Base-by-base conservation (phyloP, 2,797 vertebrate genomes). In the Synanceia verrucosa region DNA sequence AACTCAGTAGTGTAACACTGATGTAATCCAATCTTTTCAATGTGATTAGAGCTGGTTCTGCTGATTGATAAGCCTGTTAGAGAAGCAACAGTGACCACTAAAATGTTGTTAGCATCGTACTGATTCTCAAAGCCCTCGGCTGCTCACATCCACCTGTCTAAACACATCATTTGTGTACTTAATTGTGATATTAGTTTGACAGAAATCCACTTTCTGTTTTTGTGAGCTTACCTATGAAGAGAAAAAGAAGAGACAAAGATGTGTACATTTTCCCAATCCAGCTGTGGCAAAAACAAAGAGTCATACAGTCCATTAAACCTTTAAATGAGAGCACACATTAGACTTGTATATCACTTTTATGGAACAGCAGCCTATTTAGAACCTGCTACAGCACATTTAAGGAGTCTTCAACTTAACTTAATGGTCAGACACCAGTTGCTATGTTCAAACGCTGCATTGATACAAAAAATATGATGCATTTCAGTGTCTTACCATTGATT, bases 61-160 rank as follows among this genome's bases (percentile, higher is more conserved):
- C 67, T 78, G 86, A 80, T 75, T 69, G 56, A 86, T 82, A 48
- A 63, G 73, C 48, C 64, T 28, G 59, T 71, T 78, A 69, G 41
- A 46, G 62, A 59, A 60, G 62, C 76, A 77, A 50, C 84, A 61
- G 46, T 6, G 53, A 58, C 70, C 56, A 67, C 23, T 48, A 64
- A 51, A 76, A 68, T 31, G 47, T 56, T 69, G 3, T 77, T 48
- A 56, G 52, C 3, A 4, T 75, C 58, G 28, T 65, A 43, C 76
- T 68, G 24, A 57, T 19, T 65, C 53, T 60, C 44, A 72, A 14
- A 71, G 29, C 29, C 50, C 19, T 41, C 9, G 0, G 18, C 14
- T 24, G 36, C 61, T 36, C n/a, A 21, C 18, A n/a, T 53, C 1
- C 0, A 31, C 37, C 1, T 2, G 2, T 26, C 5, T 8, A 41